Percentiles rank a stretch among this genome's conserved stretches.
These are phyloP conservation scores for Apteryx owenii DNA, from an alignment of 2,113 vertebrate species.

Conservation along the genomic window DNA sequence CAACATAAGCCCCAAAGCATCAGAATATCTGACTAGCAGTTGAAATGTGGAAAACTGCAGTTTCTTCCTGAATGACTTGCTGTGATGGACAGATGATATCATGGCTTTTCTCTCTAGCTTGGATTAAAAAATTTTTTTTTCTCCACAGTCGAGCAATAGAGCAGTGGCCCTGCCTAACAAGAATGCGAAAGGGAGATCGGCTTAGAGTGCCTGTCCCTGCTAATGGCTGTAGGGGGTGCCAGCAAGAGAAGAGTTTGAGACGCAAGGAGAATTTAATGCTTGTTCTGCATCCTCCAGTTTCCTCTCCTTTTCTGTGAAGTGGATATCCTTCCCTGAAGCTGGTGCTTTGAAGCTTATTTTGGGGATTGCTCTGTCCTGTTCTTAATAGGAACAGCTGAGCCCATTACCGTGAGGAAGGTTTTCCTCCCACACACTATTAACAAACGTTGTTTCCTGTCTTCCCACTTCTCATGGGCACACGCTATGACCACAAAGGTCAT, in stretches of 20 bases:
- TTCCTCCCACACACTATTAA: background rate
- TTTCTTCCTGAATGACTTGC: background rate
- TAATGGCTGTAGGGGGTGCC: background rate
- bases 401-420: background rate
- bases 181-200: background rate
- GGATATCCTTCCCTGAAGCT: conserved; percentile 5
- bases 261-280: background rate
- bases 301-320: background rate
- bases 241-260: background rate
- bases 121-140: background rate
- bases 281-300: conserved; percentile 8
- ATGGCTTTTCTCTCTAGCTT: background rate
- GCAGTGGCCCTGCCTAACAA: background rate
- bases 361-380: background rate
- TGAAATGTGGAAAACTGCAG: background rate
- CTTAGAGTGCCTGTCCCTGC: background rate
- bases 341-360: background rate
- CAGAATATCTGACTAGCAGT: background rate
- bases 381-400: background rate
- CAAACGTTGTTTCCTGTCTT: background rate
- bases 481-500: background rate
- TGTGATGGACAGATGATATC: background rate
- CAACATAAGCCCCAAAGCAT: background rate
- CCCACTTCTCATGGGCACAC: background rate
- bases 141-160: background rate